Evolutionary conservation across 2,113 vertebrate genomes (phyloP), one percentile per base, ranked within the genome.

Genomic region (Argyrosomus japonicus): DNA sequence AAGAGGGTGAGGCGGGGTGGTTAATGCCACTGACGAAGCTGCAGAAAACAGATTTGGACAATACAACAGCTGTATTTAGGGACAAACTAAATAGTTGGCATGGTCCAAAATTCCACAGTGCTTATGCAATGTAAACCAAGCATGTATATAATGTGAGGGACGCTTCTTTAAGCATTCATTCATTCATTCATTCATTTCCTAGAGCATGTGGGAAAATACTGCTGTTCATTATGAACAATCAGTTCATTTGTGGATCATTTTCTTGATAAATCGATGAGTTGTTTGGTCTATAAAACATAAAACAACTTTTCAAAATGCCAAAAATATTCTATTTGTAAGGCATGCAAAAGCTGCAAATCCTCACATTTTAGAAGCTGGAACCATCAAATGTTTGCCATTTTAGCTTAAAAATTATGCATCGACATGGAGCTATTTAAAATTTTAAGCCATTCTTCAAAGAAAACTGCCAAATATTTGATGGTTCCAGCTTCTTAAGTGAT

Each of bases 1-100:
- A 29, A 25, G 21, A 60, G 27, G 50, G 77, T 54, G 62, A 65
- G 68, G 73, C 17, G 58, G 73, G 72, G 36, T 0, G 47, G 43
- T 29, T 72, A 75, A 86, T 73, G 77, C 56, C 57, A 63, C 61
- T 25, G 80, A 89, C 25, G 21, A 79, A 74, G 25, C 79, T 19
- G 29, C 18, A 67, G 83, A 87, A 84, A 92, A 81, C 76, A 76
- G 54, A 87, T 87, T 85, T 79, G 53, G 83, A 82, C 68, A 80
- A 61, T 48, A 83, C 74, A 83, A 81, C 40, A 63, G 79, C 48
- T 73, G 78, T 56, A 64, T 89, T 84, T 67, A 65, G 50, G 13
- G 73, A 63, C n/a, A 77, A 43, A 60, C 45, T 45, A 65, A 72
- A 79, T 53, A 17, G 75, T 61, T 78, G 50, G 23, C 50, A 65